Evolutionary conservation across 2,113 vertebrate genomes (phyloP).

Genomic region (Donacobius atricapilla): DNA sequence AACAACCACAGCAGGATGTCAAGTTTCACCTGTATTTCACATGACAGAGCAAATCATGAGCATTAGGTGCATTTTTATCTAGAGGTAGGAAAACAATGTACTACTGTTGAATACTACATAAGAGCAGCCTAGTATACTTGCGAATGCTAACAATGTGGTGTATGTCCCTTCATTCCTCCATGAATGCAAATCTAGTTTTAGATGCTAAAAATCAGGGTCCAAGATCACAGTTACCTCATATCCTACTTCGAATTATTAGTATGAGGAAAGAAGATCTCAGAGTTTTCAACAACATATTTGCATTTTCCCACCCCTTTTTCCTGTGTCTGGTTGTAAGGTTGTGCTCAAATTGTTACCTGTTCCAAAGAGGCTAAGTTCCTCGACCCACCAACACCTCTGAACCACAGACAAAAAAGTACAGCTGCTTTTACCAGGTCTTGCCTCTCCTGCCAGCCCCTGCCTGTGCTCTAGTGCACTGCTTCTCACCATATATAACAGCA

Average conservation of each 20-base stretch:
- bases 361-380: not conserved
- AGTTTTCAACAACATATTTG: not conserved
- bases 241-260: not conserved
- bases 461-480: not conserved
- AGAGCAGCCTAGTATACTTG: not conserved
- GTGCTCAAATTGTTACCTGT: not conserved
- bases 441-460: not conserved
- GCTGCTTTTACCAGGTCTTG: not conserved
- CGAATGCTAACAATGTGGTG: not conserved
- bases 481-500: fast-evolving
- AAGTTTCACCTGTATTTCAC: not conserved
- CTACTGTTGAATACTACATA: not conserved
- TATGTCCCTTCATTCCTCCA: not conserved
- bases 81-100: not conserved
- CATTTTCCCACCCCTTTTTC: not conserved
- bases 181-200: not conserved
- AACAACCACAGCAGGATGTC: not conserved
- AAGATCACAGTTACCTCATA: not conserved
- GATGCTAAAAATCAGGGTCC: not conserved
- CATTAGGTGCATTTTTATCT: not conserved
- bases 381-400: not conserved
- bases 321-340: not conserved
- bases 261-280: not conserved
- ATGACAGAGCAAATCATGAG: not conserved
- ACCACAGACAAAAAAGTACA: not conserved